Evolutionary conservation across 2,888 invertebrate genomes (phyloP).

Genomic region (Watsonalla cultraria): DNA sequence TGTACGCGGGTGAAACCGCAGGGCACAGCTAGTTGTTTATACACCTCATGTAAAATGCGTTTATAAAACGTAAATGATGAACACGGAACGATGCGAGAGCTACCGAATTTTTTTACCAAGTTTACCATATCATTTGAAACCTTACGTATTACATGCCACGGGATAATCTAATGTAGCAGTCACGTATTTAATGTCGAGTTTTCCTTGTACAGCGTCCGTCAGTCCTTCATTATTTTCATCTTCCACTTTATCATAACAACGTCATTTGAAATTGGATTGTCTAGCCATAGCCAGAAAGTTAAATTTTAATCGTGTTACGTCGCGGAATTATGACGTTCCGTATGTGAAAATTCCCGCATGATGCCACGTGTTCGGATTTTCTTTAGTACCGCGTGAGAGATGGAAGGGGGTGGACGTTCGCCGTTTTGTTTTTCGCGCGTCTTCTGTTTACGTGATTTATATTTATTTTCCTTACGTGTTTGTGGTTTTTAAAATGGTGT

Average conservation of each 20-base stretch:
- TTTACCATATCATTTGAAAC: slow-evolving; percentile 38
- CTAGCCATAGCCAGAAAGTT: slow-evolving; percentile 8
- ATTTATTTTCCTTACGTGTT: slow-evolving; percentile 7
- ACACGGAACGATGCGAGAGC: slow-evolving; percentile 29
- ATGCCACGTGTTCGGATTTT: slow-evolving; percentile 44
- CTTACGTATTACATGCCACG: slow-evolving; percentile 12
- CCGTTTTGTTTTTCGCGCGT: slow-evolving; percentile 28
- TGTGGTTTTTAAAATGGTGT: slow-evolving; percentile 2
- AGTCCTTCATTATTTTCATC: not conserved
- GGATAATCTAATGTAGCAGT: slow-evolving; percentile 4
- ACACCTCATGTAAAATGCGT: too few relatives aligned
- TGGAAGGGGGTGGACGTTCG: slow-evolving; percentile 40
- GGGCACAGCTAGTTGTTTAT: too few relatives aligned
- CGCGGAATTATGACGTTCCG: slow-evolving; percentile 16
- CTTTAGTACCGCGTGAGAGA: slow-evolving; percentile 56
- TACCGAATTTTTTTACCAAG: slow-evolving; percentile 32
- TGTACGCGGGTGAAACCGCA: too few relatives aligned
- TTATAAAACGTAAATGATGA: too few relatives aligned
- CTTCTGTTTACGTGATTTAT: slow-evolving; percentile 23
- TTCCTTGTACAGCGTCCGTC: not conserved
- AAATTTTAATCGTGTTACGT: not conserved
- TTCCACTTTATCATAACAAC: slow-evolving; percentile 3
- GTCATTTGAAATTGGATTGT: slow-evolving; percentile 5
- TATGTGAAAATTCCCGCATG: slow-evolving; percentile 22
- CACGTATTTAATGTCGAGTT: slow-evolving; percentile 6